Base-by-base conservation (phyloP, 2,888 invertebrate species). In the Hemaris fuciformis region DNA sequence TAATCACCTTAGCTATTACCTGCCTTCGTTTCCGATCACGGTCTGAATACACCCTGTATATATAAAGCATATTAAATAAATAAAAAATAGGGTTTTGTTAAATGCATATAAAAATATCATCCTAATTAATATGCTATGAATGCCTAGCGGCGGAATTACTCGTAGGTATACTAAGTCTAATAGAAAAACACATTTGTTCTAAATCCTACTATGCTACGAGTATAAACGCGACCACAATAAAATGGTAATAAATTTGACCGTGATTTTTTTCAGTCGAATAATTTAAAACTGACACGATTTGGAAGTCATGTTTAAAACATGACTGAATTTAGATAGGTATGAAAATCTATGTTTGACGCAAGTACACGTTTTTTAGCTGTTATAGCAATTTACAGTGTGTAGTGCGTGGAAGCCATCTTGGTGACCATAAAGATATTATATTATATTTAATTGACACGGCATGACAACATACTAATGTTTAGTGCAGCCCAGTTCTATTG, bases 331-430 rank as follows among this genome's bases (percentile, higher is more conserved):
- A 76, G 76, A 73, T 76, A 79, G 76, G 73, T 76, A 79, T 74
- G 73, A 81, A 81, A 82, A 75, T 72, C 83, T 84, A 76, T 75
- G 67, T 74, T 76, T 87, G 87, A 87, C 85, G 85, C 83, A 87
- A 79, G 82, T 75, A 76, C 74, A 65, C 72, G 61, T 76, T 77
- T 72, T 66, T 68, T 71, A 71, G 73, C 75, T 79, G 75, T 69
- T 72, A 73, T 62, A 73, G 69, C 69, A 69, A 82, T 86, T 87
- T 81, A 78, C 83, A 86, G 86, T 83, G 71, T 74, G 73, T 75
- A 75, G 77, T 81, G 77, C 74, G 77, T 79, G 76, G 79, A 72
- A 80, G 81, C 83, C 84, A 86, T 87, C 75, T 86, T 85, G 81
- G 78, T 68, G 67, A 59, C 13, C 20, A 8, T 66, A n/a, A n/a